Conservation (phyloP, 2,797 vertebrate genomes). For the Spea hammondii region DNA sequence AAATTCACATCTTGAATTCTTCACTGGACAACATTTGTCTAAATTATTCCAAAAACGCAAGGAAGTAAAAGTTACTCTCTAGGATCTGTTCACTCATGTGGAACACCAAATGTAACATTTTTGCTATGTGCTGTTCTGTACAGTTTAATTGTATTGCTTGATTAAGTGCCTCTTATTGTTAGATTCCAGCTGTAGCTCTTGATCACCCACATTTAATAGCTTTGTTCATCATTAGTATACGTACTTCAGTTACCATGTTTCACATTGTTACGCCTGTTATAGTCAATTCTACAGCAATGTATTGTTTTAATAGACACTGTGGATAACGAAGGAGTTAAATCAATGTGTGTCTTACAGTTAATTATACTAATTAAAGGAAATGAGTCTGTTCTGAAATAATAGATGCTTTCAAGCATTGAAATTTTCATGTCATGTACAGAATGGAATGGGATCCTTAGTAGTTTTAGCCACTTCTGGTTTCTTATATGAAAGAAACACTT, state of each 20-base stretch:
- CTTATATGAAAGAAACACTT: too few relatives aligned
- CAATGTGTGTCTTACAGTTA: constrained; percentile 31
- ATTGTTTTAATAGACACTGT: constrained; percentile 3
- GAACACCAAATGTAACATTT: constrained; percentile 16
- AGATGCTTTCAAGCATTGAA: constrained; percentile 31
- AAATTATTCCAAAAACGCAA: background rate
- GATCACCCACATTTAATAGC: constrained; percentile 17
- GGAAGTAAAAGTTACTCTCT: background rate
- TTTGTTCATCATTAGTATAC: constrained; percentile 25
- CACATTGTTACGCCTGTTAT: background rate
- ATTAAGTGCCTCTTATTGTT: constrained; percentile 16
- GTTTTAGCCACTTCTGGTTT: too few relatives aligned
- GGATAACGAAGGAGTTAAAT: constrained; percentile 34
- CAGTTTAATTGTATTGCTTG: background rate
- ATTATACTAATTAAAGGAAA: constrained; percentile 42
- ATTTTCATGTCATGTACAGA: constrained; percentile 14
- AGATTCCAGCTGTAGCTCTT: constrained; percentile 19
- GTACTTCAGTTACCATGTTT: constrained; percentile 13
- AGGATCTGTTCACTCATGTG: constrained; percentile 6
- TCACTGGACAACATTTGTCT: background rate
- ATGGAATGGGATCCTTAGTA: background rate
- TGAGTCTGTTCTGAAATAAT: constrained; percentile 32
- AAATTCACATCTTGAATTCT: background rate
- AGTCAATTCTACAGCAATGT: background rate
- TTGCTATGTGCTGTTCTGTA: background rate